Percentiles rank a stretch among this genome's conserved stretches.
These are phyloP conservation scores for Rhabdophis nuchalis DNA, from an alignment of 2,797 vertebrate genomes.

Conservation along the genomic window DNA sequence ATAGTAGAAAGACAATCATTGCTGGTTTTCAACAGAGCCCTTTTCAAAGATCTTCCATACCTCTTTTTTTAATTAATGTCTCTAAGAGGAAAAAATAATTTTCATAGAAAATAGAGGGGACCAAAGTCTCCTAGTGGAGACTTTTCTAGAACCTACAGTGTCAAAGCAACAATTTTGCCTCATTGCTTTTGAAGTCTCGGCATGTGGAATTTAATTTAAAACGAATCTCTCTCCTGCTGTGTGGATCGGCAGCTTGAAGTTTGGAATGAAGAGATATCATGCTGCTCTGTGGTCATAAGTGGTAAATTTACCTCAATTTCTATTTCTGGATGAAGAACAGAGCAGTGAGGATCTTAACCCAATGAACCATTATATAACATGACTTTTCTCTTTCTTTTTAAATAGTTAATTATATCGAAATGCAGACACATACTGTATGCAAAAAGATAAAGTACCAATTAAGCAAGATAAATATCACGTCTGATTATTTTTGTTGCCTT, in stretches of 20 bases:
- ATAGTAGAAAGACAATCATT: background rate
- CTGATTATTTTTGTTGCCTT: background rate
- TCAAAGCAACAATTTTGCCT: constrained; percentile 39
- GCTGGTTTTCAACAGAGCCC: background rate
- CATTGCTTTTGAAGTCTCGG: constrained; percentile 48
- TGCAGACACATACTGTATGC: background rate
- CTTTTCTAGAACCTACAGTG: constrained; percentile 35
- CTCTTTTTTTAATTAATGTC: constrained; percentile 32
- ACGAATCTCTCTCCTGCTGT: constrained; percentile 49
- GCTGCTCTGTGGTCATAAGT: constrained; percentile 43
- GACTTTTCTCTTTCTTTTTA: constrained; percentile 28
- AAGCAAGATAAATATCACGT: background rate
- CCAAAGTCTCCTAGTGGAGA: constrained; percentile 43
- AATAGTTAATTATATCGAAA: constrained; percentile 18
- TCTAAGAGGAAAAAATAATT: constrained; percentile 46
- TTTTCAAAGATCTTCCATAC: background rate
- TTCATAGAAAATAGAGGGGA: constrained; percentile 51
- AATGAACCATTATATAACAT: constrained; percentile 14
- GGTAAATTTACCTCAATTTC: constrained; percentile 44
- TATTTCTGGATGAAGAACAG: constrained; percentile 47
- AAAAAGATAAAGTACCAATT: constrained; percentile 17
- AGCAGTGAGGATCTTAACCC: constrained; percentile 32
- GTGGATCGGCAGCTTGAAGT: constrained; percentile 43
- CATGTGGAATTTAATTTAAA: constrained; percentile 59
- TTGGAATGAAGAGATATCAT: constrained; percentile 47